These are phyloP conservation scores for Montipora capitata DNA, from an alignment of 92 coral and sea anemone genomes.

Conservation along the genomic window DNA sequence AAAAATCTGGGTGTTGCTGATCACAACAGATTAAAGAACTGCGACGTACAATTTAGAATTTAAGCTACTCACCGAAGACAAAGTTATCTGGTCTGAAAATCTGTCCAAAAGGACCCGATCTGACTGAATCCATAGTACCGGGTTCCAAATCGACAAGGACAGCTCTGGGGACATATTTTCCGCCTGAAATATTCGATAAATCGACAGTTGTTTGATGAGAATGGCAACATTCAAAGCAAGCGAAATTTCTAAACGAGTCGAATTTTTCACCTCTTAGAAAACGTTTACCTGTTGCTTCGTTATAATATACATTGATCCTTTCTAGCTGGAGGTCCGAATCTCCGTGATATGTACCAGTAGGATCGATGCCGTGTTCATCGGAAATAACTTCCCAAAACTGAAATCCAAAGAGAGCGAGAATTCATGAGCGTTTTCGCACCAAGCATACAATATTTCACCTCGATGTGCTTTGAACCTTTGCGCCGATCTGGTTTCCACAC, in stretches of 20 bases:
- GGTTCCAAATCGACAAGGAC: constrained; percentile 98
- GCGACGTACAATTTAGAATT: constrained; percentile 14
- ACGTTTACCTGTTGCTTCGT: constrained; percentile 95
- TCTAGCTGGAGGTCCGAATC: constrained; percentile 99
- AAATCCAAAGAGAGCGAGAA: constrained; percentile 30
- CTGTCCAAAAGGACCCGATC: constrained; percentile 99
- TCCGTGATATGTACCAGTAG: constrained; percentile 99
- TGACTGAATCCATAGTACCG: constrained; percentile 99
- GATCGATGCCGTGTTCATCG: constrained; percentile 98
- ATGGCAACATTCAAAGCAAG: too few species aligned
- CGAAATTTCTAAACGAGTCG: too few species aligned
- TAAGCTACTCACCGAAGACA: constrained; percentile 89
- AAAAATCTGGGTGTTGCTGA: background rate
- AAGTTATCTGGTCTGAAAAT: constrained; percentile 98
- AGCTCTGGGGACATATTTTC: constrained; percentile 99
- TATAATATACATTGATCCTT: constrained; percentile 97
- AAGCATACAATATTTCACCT: background rate
- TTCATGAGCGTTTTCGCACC: background rate
- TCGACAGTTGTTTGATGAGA: background rate
- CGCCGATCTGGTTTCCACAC: constrained; percentile 99
- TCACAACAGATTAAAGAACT: background rate
- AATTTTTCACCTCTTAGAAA: too few species aligned
- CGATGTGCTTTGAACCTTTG: constrained; percentile 75
- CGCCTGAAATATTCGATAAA: constrained; percentile 80
- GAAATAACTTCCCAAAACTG: constrained; percentile 99